These are phyloP conservation scores for Caenorhabditis tropicalis DNA, from an alignment of 1,140 invertebrate genomes.

Conservation along the genomic window DNA sequence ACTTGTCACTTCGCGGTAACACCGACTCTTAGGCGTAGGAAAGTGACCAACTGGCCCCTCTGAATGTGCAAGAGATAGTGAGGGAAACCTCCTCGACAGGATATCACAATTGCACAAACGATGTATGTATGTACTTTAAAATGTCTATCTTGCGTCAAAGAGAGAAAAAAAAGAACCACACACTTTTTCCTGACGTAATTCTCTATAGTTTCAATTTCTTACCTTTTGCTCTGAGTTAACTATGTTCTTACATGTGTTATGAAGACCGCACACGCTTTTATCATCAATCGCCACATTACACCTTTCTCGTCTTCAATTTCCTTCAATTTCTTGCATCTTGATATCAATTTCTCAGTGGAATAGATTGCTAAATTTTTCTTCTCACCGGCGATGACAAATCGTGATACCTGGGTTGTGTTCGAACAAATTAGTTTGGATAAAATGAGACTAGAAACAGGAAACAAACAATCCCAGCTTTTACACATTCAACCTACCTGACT, in stretches of 20 bases:
- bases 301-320: background rate
- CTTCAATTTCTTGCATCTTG: conserved; percentile 14
- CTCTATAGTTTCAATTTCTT: background rate
- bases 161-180: conserved; percentile 4
- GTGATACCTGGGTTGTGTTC: background rate
- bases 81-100: conserved; percentile 23
- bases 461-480: background rate
- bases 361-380: background rate
- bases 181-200: background rate
- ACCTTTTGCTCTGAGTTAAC: background rate
- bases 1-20: conserved; percentile 41
- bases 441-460: background rate
- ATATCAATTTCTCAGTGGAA: conserved; percentile 14
- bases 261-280: background rate
- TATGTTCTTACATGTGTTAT: background rate
- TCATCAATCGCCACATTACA: conserved; percentile 24
- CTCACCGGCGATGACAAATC: conserved; percentile 16
- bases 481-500: conserved; percentile 12
- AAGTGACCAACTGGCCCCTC: conserved; percentile 16
- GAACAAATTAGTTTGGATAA: background rate
- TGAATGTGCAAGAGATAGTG: conserved; percentile 39
- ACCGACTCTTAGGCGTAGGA: background rate
- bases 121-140: conserved; percentile 42
- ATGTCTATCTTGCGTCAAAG: conserved; percentile 14
- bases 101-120: conserved; percentile 43